phyloP scores from a whole-genome alignment of 2,113 vertebrate genomes.

The Poecile atricapillus region DNA sequence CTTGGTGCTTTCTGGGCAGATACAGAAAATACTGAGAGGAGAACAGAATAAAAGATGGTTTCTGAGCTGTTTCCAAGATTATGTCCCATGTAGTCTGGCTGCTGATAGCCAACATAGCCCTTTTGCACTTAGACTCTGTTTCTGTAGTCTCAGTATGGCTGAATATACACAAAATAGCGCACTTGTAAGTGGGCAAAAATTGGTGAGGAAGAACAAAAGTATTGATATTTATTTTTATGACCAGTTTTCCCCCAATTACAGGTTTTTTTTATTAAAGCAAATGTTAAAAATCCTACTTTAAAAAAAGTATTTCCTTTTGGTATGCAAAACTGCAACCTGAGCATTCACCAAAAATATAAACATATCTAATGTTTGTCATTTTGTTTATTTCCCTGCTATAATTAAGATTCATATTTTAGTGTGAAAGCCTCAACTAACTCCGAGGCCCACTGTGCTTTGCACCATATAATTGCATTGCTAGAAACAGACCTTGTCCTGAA shows the following conservation, averaged over 20 bases:
- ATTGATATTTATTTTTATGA: background rate
- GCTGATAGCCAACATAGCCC: background rate
- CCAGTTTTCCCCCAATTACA: background rate
- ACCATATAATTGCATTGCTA: background rate
- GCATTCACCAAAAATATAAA: background rate
- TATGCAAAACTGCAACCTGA: background rate
- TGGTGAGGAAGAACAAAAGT: background rate
- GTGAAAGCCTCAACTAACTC: background rate
- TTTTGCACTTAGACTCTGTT: background rate
- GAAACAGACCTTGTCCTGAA: background rate
- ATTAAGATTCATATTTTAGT: background rate
- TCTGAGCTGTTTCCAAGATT: background rate
- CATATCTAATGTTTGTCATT: background rate
- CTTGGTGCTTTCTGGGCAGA: background rate
- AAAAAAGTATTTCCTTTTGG: background rate
- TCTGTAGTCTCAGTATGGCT: background rate
- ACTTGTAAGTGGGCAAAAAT: background rate
- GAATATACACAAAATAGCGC: background rate
- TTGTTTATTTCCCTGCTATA: background rate
- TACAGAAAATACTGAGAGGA: background rate
- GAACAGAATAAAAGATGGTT: background rate
- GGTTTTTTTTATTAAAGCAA: background rate
- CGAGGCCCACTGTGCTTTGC: background rate
- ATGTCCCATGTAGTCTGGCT: background rate
- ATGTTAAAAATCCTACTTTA: background rate